These are phyloP conservation scores for Spheniscus mendiculus DNA, from an alignment of 2,113 vertebrate genomes.

Conservation along the genomic window DNA sequence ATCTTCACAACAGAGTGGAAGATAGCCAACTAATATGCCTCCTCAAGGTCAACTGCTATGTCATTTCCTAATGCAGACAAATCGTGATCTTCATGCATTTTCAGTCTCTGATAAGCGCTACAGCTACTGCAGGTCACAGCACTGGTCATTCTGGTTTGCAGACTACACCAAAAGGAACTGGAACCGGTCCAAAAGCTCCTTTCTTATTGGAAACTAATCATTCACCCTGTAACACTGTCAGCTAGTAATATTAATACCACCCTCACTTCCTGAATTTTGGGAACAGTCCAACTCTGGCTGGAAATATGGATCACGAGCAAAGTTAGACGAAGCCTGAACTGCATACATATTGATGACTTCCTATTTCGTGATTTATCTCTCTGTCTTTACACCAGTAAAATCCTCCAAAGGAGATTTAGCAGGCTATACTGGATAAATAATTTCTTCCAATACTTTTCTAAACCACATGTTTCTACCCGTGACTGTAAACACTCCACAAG, in stretches of 20 bases:
- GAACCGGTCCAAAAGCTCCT: neutral
- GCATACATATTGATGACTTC: neutral
- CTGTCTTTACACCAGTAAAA: neutral
- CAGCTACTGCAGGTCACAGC: neutral
- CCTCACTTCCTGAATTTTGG: neutral
- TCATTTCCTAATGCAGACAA: constrained; percentile 6
- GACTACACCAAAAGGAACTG: constrained; percentile 8
- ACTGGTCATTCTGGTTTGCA: constrained; percentile 1
- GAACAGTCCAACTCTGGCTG: neutral
- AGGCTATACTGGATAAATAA: neutral
- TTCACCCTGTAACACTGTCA: constrained; percentile 21
- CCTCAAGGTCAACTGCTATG: constrained; percentile 21
- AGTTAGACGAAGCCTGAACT: neutral
- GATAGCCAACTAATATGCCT: neutral
- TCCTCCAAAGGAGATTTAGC: neutral
- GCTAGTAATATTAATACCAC: constrained; percentile 11
- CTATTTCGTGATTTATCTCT: neutral
- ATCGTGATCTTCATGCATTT: neutral
- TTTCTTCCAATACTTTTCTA: neutral
- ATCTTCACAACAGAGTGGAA: neutral
- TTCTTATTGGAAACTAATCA: constrained; percentile 44
- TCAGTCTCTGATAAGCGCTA: neutral
- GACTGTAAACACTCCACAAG: neutral
- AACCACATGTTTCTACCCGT: neutral
- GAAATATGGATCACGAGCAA: constrained; percentile 13